Evolutionary conservation across 2,113 vertebrate species (phyloP), one percentile per base, ranked within the genome.

Genomic region (Atlantisia rogersi): DNA sequence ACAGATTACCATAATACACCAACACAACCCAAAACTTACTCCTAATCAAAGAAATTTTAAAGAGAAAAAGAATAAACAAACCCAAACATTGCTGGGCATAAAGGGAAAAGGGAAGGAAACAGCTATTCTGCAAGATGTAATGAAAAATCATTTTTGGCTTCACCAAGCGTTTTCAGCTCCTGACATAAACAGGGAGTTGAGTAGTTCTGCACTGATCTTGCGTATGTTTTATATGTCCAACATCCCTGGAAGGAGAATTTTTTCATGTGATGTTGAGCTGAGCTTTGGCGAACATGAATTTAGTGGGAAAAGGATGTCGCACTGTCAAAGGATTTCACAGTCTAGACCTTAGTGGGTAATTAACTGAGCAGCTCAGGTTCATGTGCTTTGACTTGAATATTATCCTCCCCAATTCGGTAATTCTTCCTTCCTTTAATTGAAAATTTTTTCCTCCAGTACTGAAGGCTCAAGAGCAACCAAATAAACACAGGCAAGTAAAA

Each of bases 271-370:
- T 86, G 74, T 60, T 90, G 86, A 73, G 63, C 37, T 62, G 80
- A 70, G 94, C 85, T 92, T 92, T 69, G 40, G 88, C 3, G 46
- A 95, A 94, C 95, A 93, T 9, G 77, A 93, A 93, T 95, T 97
- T 84, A 94, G 80, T 65, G 71, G 81, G 90, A 95, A 95, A 96
- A 94, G 28, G 59, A 96, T 92, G 85, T 94, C 10, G 3, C 35
- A 63, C 82, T 91, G 90, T 92, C 96, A 95, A 89, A 95, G 67
- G 81, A 96, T 77, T 96, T 89, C 82, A 88, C 69, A 91, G 70
- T 80, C 52, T 88, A 95, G 71, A 67, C 53, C 55, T 94, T 84
- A 39, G 67, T 56, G 65, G 42, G 85, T 90, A 94, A 96, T 96
- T 92, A 96, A 77, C 31, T 52, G 63, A 94, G 76, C 53, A 86